Evolutionary conservation across 2,113 vertebrate genomes (phyloP).

Genomic region (Caranx melampygus): DNA sequence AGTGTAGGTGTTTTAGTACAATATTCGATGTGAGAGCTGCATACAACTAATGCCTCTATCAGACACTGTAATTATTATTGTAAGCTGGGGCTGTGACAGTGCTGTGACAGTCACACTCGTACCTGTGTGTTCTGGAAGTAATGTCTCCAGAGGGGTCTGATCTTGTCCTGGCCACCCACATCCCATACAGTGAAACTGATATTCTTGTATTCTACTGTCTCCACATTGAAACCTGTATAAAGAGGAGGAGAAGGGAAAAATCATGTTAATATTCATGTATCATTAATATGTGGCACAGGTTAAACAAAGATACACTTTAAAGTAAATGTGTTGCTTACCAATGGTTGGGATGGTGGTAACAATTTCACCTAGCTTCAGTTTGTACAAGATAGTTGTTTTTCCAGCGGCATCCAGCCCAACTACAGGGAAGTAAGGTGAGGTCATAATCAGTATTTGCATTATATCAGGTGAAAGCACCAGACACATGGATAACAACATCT

Average conservation of each 20-base stretch:
- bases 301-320: neutral
- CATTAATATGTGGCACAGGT: neutral
- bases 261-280: neutral
- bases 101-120: neutral
- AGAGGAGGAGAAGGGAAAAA: neutral
- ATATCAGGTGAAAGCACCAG: neutral
- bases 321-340: constrained; percentile 81
- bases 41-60: neutral
- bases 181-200: constrained; percentile 98
- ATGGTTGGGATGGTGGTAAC: constrained; percentile 98
- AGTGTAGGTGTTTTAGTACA: neutral
- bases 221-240: constrained; percentile 92
- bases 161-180: constrained; percentile 96
- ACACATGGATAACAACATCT: neutral
- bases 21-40: neutral
- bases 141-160: constrained; percentile 94
- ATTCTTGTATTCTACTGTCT: constrained; percentile 95
- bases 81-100: neutral
- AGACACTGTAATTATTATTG: neutral
- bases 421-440: constrained; percentile 56
- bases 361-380: constrained; percentile 95
- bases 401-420: constrained; percentile 96
- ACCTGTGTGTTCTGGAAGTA: constrained; percentile 98
- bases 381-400: constrained; percentile 98
- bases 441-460: neutral